Evolutionary conservation across 2,888 invertebrate species (phyloP).

Genomic region (Sesia apiformis): DNA sequence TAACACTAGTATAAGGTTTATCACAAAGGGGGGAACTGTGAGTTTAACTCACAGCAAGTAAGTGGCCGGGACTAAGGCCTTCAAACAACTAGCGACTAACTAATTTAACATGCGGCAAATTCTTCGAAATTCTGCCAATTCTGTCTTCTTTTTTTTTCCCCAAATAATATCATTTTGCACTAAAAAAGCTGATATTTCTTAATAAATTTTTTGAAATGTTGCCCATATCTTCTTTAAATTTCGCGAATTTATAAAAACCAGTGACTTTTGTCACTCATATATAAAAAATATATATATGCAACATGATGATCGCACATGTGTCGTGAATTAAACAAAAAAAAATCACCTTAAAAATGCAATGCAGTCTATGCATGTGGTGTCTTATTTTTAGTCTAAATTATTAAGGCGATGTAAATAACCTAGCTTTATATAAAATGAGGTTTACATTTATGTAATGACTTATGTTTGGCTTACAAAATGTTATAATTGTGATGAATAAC

Average conservation of each 20-base stretch:
- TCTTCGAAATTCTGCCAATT: neutral
- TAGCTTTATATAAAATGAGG: slow-evolving; percentile 60
- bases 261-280: slow-evolving; percentile 17
- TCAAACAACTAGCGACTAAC: slow-evolving; percentile 15
- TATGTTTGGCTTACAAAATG: slow-evolving; percentile 49
- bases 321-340: slow-evolving; percentile 24
- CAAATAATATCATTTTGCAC: neutral
- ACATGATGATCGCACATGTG: slow-evolving; percentile 35
- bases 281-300: slow-evolving; percentile 18
- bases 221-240: neutral
- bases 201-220: neutral
- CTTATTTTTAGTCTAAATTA: slow-evolving; percentile 40
- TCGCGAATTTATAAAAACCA: slow-evolving; percentile 10
- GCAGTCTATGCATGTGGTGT: slow-evolving; percentile 66
- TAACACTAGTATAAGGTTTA: slow-evolving; percentile 15
- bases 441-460: slow-evolving; percentile 45
- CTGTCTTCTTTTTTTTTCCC: neutral
- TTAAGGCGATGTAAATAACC: slow-evolving; percentile 60
- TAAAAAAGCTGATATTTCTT: neutral
- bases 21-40: slow-evolving; percentile 41
- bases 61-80: slow-evolving; percentile 9
- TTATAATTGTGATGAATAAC: slow-evolving; percentile 30
- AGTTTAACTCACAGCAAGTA: slow-evolving; percentile 36
- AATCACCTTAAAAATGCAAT: slow-evolving; percentile 63
- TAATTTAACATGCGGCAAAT: slow-evolving; percentile 9